A percentile compares a stretch with the other conserved stretches of the same genome.
Evolutionary conservation across 2,797 vertebrate species (phyloP).

Genomic region (Cyclopterus lumpus): DNA sequence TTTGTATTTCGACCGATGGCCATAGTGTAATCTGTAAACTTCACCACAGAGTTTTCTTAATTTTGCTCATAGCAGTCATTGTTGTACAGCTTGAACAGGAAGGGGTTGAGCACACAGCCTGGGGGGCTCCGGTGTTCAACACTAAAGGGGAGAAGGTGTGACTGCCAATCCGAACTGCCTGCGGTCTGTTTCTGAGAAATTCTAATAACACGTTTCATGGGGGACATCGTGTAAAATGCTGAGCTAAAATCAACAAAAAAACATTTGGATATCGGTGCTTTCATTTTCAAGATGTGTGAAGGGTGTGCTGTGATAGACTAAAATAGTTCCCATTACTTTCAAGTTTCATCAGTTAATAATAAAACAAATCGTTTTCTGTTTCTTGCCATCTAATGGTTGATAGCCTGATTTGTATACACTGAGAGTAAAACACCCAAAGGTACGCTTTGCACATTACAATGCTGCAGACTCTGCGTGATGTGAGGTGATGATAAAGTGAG

Average conservation of each 20-base stretch:
- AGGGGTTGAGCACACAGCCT: background rate
- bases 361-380: conserved; percentile 33
- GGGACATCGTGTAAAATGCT: background rate
- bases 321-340: conserved; percentile 52
- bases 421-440: conserved; percentile 54
- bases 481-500: conserved; percentile 68
- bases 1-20: background rate
- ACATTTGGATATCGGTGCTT: background rate
- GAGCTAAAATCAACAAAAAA: background rate
- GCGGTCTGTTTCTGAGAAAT: background rate
- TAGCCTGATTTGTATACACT: conserved; percentile 64
- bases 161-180: background rate
- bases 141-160: background rate
- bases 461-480: conserved; percentile 56
- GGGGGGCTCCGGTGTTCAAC: background rate
- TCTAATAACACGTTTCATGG: background rate
- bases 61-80: background rate
- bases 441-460: conserved; percentile 53
- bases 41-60: background rate
- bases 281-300: conserved; percentile 13
- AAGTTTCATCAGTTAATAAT: conserved; percentile 46
- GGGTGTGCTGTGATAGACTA: conserved; percentile 23
- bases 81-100: background rate
- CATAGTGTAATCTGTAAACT: background rate
- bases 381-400: conserved; percentile 42